These are phyloP conservation scores for Drosophila melanosoma DNA, from an alignment of 2,888 invertebrate species.

Conservation along the genomic window DNA sequence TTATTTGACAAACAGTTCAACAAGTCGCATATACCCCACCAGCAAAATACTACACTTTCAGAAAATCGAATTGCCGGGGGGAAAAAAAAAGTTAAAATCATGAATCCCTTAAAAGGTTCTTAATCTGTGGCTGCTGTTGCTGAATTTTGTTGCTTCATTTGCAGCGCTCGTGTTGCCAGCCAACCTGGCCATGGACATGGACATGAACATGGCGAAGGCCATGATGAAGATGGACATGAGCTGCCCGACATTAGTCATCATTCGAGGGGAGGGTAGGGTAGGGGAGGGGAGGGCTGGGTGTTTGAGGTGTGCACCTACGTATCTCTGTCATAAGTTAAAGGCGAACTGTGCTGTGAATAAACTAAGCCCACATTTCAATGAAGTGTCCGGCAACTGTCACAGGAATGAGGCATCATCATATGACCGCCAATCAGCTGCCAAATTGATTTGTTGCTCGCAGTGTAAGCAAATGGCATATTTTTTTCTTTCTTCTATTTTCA, in stretches of 20 bases:
- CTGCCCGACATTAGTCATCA: conserved; percentile 63
- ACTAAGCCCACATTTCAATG: conserved; percentile 42
- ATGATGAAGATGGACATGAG: neutral
- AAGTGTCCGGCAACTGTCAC: conserved; percentile 67
- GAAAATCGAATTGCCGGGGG: conserved; percentile 14
- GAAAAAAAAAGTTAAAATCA: conserved; percentile 59
- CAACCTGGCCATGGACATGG: neutral
- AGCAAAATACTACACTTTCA: neutral
- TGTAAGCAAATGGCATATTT: conserved; percentile 30
- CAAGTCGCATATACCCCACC: conserved; percentile 3
- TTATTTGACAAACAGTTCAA: neutral
- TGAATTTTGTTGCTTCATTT: conserved; percentile 80
- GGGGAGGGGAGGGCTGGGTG: neutral
- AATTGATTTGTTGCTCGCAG: conserved; percentile 61
- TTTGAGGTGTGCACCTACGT: conserved; percentile 35
- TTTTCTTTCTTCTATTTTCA: conserved; percentile 1
- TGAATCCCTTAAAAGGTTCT: conserved; percentile 84
- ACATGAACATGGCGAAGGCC: neutral
- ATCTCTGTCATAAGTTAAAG: neutral
- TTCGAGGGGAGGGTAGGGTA: no score
- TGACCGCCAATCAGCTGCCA: conserved; percentile 78
- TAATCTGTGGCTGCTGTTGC: conserved; percentile 81
- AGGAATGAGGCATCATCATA: conserved; percentile 59
- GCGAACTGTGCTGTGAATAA: conserved; percentile 3
- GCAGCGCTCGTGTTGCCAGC: conserved; percentile 12